A percentile compares a stretch with the other conserved stretches of the same genome.
phyloP scores from a whole-genome alignment of 2,113 vertebrate genomes.

The Vulpes lagopus region DNA sequence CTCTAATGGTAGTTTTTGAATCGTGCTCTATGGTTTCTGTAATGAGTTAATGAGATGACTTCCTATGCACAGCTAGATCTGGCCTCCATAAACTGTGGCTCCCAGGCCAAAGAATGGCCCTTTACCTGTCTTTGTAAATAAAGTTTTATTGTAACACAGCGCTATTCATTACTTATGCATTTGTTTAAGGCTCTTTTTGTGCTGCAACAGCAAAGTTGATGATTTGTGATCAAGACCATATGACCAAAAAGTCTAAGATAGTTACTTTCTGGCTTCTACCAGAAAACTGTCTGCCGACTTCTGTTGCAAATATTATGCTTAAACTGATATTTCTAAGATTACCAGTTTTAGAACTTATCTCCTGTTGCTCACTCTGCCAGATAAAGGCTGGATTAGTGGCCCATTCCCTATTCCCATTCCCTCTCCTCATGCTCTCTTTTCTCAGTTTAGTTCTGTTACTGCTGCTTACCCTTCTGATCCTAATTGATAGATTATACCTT shows the following conservation, averaged over 20 bases:
- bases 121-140: constrained; percentile 17
- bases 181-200: not conserved
- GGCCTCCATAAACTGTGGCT: not conserved
- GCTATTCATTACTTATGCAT: not conserved
- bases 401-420: not conserved
- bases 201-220: not conserved
- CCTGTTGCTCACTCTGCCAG: not conserved
- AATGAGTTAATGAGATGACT: not conserved
- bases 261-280: not conserved
- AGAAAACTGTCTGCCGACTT: not conserved
- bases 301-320: not conserved
- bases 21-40: not conserved
- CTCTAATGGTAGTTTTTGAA: not conserved
- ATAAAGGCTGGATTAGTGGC: not conserved
- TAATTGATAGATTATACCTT: not conserved
- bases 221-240: not conserved
- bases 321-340: not conserved
- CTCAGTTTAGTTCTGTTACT: not conserved
- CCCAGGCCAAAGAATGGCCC: not conserved
- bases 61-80: not conserved
- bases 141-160: not conserved
- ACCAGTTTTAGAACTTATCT: not conserved
- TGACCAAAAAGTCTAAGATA: not conserved
- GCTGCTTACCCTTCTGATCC: not conserved
- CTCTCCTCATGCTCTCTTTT: not conserved